Evolutionary conservation across 2,113 vertebrate species (phyloP), one percentile per base, ranked within the genome.

Genomic region (Dascyllus trimaculatus): DNA sequence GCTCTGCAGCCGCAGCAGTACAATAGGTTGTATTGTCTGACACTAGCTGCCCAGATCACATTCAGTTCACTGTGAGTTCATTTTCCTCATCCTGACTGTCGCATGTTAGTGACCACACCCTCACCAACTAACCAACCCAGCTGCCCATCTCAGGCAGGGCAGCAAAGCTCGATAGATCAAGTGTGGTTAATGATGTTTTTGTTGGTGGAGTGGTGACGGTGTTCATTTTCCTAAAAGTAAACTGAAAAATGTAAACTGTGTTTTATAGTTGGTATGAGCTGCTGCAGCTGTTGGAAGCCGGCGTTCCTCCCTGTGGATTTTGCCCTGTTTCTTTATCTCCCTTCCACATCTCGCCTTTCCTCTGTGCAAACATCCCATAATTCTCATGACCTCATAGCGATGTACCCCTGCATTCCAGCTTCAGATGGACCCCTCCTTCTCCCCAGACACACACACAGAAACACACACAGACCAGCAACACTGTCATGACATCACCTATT

Each of bases 11-110:
- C 35, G 24, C 54, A 29, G 69, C 52, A 68, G 66, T 29, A 94
- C 90, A 94, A 93, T 91, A 78, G 88, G 21, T 69, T 51, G 76
- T 75, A 90, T 94, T 94, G 93, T 94, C 75, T 85, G 78, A 80
- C 80, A 77, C 51, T 38, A 75, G 75, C 71, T 71, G 76, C 68
- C 80, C 75, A 76, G 90, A 94, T 93, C 84, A 73, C 88, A 86
- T 93, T 92, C 82, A 85, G 81, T 92, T 88, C 90, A 81, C 66
- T 81, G 71, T 22, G 48, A 90, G 89, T 89, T 90, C 72, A 88
- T 87, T 92, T 91, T 84, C 92, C 88, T 75, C 80, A 75, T 91
- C 85, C 86, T 87, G 73, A 73, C 61, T 67, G 32, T n/a, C 58
- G 64, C 38, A 60, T 63, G 65, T 73, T 57, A 13, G 69, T 43